Conservation (phyloP, 2,888 invertebrate genomes). For the Copidosoma aretas region DNA sequence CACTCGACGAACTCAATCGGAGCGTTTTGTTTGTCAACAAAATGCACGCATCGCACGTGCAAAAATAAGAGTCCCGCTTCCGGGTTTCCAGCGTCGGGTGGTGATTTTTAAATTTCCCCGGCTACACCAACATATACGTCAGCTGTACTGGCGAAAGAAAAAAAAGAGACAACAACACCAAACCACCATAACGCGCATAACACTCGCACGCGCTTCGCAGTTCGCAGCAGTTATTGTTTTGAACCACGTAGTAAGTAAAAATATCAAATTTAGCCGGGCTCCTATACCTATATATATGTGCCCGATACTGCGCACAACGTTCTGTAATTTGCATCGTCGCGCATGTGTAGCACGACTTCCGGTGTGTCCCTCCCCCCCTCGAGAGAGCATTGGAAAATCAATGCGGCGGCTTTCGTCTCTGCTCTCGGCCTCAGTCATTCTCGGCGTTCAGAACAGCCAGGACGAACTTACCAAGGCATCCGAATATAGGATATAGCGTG, state of each 20-base stretch:
- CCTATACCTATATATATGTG: background rate
- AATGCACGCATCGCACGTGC: no score
- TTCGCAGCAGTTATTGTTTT: no score
- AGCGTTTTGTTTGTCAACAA: no score
- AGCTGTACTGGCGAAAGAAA: no score
- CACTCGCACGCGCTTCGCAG: no score
- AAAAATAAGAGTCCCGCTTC: slow-evolving; percentile 7
- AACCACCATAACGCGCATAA: no score
- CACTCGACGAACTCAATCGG: no score
- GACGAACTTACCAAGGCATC: background rate
- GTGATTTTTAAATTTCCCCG: slow-evolving; percentile 13
- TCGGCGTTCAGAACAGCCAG: background rate
- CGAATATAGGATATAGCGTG: background rate
- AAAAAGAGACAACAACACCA: no score
- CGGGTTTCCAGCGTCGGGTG: background rate
- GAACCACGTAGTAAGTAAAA: no score
- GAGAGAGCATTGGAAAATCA: background rate
- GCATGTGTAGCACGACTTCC: background rate
- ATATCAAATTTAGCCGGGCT: no score
- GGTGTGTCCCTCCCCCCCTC: background rate
- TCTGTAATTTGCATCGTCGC: background rate
- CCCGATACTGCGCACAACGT: background rate
- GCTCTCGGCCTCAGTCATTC: slow-evolving; percentile 4
- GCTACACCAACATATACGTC: no score
- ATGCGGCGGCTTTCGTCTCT: background rate